Base-by-base conservation (phyloP, 2,888 invertebrate genomes). In the Agrotis puta region DNA sequence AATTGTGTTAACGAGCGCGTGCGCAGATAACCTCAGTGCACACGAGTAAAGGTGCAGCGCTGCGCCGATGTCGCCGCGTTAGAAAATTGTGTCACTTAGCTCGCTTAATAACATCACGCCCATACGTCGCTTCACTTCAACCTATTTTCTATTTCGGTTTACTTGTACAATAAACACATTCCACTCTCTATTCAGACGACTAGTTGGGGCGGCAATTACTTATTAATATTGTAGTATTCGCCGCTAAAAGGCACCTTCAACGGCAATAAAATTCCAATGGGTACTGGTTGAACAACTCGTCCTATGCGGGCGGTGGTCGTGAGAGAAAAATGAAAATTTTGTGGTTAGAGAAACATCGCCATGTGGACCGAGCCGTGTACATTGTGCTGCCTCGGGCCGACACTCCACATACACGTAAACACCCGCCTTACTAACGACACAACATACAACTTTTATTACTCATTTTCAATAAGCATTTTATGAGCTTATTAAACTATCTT, bases 251-350 rank as follows among this genome's bases (percentile, higher is more conserved):
- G 81, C 84, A 82, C 75, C 81, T 84, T 79, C 81, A 87, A 88
- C 85, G 78, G 87, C 87, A 91, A 91, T 94, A 93, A 93, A 92
- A 93, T 89, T 88, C 88, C 86, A 86, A 85, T 77, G 85, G 84
- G 85, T 76, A 73, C 57, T 73, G 50, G 72, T 68, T 68, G 45
- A 51, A 56, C 89, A 82, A 88, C 76, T 83, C 75, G 82, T 82
- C 83, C 88, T 84, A 94, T 94, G 94, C 94, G 94, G 94, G 94
- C 90, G 79, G 81, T 81, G 87, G 79, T 87, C 80, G 71, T 69
- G 83, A 83, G 70, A 76, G 74, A 82, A 91, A 92, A 92, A 89
- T 88, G 74, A 88, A 90, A 92, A 91, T 89, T 88, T 92, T 93
- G 94, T 91, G 94, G 94, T 93, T 88, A 90, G 87, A 56, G 82